Evolutionary conservation across 2,113 vertebrate genomes (phyloP).

Genomic region (Rhea americana): DNA sequence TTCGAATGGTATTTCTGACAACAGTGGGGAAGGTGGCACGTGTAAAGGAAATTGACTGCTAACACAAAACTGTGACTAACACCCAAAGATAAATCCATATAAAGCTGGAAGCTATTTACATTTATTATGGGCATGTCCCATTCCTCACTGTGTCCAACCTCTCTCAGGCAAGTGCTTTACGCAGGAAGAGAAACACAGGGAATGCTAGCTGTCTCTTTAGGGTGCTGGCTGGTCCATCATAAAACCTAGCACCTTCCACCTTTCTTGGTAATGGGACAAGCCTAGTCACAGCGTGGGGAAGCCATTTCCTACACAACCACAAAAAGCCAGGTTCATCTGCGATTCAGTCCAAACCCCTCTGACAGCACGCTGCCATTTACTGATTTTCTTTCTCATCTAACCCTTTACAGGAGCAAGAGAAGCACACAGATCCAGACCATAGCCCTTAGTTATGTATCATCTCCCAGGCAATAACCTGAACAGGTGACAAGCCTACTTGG

Average conservation of each 20-base stretch:
- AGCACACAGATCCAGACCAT: no score
- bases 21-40: constrained; percentile 1
- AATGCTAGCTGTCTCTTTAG: background rate
- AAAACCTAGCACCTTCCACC: background rate
- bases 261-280: background rate
- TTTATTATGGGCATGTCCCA: background rate
- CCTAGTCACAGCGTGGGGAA: background rate
- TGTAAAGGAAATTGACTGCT: background rate
- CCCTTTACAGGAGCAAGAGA: background rate
- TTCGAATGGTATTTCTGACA: constrained; percentile 13
- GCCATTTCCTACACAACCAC: background rate
- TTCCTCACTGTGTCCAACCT: background rate
- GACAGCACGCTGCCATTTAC: background rate
- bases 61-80: constrained; percentile 40
- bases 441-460: background rate
- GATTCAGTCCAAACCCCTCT: background rate
- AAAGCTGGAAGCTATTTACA: background rate
- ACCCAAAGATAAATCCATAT: background rate
- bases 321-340: background rate
- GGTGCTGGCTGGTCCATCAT: background rate
- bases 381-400: background rate
- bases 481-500: background rate
- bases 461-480: background rate
- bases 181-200: background rate
- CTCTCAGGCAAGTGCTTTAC: background rate